phyloP scores from a whole-genome alignment of 2,113 vertebrate species.

The Syrmaticus mikado region DNA sequence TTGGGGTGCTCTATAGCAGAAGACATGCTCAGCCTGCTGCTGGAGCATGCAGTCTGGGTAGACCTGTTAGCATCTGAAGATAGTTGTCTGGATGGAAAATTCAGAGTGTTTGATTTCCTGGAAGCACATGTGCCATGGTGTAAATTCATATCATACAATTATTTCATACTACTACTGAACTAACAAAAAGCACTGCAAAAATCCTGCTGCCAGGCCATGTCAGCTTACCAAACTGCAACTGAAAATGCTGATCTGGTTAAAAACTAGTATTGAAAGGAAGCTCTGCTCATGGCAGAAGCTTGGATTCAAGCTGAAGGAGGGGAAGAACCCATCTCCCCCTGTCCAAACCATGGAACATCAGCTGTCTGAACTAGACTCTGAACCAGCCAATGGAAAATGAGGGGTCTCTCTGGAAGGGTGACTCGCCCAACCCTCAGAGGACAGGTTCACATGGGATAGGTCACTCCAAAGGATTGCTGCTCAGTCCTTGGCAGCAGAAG shows the following conservation, averaged over 20 bases:
- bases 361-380: neutral
- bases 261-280: neutral
- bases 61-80: neutral
- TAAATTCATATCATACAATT: neutral
- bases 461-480: neutral
- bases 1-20: neutral
- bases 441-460: neutral
- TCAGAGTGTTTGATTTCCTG: conserved; percentile 4
- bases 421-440: neutral
- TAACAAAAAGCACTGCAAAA: neutral
- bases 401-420: neutral
- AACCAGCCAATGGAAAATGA: neutral
- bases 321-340: neutral
- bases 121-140: neutral
- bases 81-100: neutral
- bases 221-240: neutral
- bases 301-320: neutral
- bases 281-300: neutral
- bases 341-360: rapidly evolving
- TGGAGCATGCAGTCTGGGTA: neutral
- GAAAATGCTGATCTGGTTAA: neutral
- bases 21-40: neutral
- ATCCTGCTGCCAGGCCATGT: neutral
- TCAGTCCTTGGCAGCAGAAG: neutral
- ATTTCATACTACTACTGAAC: neutral